Evolutionary conservation across 2,888 invertebrate genomes (phyloP), one percentile per base, ranked within the genome.

Genomic region (Oscheius sp.): DNA sequence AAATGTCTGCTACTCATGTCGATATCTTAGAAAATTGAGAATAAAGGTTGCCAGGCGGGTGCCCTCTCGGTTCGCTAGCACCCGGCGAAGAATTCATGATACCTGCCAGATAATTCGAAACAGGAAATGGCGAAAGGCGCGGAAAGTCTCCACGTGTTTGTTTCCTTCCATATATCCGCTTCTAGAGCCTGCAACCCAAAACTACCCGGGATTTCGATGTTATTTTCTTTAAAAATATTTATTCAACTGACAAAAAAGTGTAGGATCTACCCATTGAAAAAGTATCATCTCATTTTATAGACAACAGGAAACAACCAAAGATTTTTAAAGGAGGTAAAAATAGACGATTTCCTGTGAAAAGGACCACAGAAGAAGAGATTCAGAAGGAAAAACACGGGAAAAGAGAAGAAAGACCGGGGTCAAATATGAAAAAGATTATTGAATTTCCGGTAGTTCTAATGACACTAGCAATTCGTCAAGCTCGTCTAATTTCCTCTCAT

Each of bases 401-500:
- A 46, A n/a, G 61, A 43, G n/a, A n/a, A 27, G 63, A 63, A 49
- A 52, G 52, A 66, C 52, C 52, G 49, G 52, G 2, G 12, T 21
- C n/a, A 61, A 41, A 61, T 61, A 29, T 25, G 58, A 27, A 58
- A 23, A 45, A 45, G 21, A 2, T 66, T 66, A 63, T 45, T 21
- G 27, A 7, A 49, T 7, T 27, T 49, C 49, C 16, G 66, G 55
- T 18, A 69, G 69, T 21, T 69, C 29, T 55, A 69, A 23, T 1
- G 43, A 29, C 21, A 53, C 16, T 25, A 70, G 25, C 16, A 70
- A 25, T n/a, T 59, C 70, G 13, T 70, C 70, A 13, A 70, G 18
- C 21, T 70, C 70, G 12, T 46, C 49, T 25, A 70, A 18, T 45
- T 70, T 70, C 12, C 70, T 25, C 23, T 58, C 59, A 35, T 59